Evolutionary conservation across 2,113 vertebrate species (phyloP).

Genomic region (Nibea albiflora): DNA sequence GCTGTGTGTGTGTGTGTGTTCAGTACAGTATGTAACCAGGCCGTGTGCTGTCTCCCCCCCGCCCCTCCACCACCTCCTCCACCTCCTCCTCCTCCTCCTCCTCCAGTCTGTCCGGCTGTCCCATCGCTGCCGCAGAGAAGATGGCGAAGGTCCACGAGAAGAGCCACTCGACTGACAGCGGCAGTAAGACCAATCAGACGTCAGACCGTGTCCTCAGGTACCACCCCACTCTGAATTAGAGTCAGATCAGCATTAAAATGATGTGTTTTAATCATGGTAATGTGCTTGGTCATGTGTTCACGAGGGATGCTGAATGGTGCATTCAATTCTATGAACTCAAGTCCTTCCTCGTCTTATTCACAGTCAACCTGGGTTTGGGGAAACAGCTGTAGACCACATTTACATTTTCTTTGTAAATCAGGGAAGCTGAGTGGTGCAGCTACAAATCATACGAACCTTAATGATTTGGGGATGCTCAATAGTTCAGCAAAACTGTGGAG

Average conservation of each 20-base stretch:
- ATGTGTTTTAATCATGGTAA: background rate
- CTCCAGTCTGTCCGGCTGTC: constrained; percentile 96
- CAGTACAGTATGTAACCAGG: constrained; percentile 51
- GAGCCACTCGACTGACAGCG: constrained; percentile 89
- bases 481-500: background rate
- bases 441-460: too few relatives aligned
- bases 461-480: background rate
- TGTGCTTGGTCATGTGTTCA: background rate
- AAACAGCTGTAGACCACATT: background rate
- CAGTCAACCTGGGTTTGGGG: background rate
- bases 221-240: background rate
- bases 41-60: constrained; percentile 10
- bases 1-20: constrained; percentile 22
- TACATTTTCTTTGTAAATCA: too few relatives aligned
- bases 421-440: background rate
- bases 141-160: constrained; percentile 98
- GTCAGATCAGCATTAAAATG: background rate
- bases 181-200: constrained; percentile 94
- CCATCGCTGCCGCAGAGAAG: constrained; percentile 98
- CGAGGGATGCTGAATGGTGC: constrained; percentile 10
- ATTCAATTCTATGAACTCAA: background rate
- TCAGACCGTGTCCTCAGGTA: constrained; percentile 99
- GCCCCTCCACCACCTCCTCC: too few relatives aligned
- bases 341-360: background rate
- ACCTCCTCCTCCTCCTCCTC: background rate